These are phyloP conservation scores for Litoditis marina DNA, from an alignment of 2,888 invertebrate species.

Conservation along the genomic window DNA sequence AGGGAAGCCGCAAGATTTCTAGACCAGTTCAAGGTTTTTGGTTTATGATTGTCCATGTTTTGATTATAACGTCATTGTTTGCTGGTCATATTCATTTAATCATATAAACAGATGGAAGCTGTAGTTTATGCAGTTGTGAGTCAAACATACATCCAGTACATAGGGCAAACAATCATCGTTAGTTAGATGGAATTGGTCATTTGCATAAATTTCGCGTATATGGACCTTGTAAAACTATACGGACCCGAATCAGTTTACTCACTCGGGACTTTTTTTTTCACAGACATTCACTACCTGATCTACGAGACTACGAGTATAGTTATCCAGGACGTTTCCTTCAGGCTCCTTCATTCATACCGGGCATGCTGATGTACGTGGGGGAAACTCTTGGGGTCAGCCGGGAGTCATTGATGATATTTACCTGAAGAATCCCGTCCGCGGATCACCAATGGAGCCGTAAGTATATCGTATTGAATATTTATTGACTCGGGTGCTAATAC, in stretches of 20 bases:
- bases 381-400: conserved; percentile 79
- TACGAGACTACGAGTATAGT: background rate
- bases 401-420: conserved; percentile 70
- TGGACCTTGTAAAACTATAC: background rate
- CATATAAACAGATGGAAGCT: too few relatives aligned
- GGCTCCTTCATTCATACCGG: conserved; percentile 78
- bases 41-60: too few relatives aligned
- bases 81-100: too few relatives aligned
- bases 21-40: conserved; percentile 17
- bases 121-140: too few relatives aligned
- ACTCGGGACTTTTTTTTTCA: background rate
- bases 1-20: conserved; percentile 14
- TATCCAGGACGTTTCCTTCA: conserved; percentile 8
- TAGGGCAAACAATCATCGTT: too few relatives aligned
- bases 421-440: conserved; percentile 52
- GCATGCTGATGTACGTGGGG: conserved; percentile 54
- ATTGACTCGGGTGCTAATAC: too few relatives aligned
- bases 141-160: too few relatives aligned
- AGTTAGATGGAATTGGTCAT: too few relatives aligned
- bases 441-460: conserved; percentile 31
- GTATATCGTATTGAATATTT: background rate
- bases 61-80: too few relatives aligned
- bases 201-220: too few relatives aligned
- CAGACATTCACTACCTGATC: background rate
- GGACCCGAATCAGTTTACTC: too few relatives aligned